Base-by-base conservation (phyloP, 2,888 invertebrate genomes). In the Brachyptera risi region DNA sequence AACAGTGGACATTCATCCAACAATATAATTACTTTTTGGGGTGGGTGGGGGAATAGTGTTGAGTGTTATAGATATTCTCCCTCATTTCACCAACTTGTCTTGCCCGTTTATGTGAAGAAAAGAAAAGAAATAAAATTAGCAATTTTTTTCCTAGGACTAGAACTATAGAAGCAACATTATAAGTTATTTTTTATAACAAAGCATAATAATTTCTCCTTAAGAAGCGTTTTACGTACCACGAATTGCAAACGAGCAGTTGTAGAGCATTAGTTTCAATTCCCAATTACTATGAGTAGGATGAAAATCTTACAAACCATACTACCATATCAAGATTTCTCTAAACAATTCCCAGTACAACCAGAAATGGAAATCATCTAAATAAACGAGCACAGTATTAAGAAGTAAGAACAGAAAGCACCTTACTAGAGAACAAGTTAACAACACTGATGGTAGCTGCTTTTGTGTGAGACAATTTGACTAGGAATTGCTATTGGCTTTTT, bases 21-120 rank as follows among this genome's bases (percentile, higher is more conserved):
- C 54, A 60, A 60, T 47, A 51, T 58, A 50, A 58, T 54, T 60
- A 47, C 35, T 60, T 61, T 26, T n/a, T n/a, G n/a, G n/a, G n/a
- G n/a, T n/a, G n/a, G n/a, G n/a, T n/a, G n/a, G n/a, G 58, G 63
- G 60, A 63, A 63, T 63, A 60, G 63, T 63, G 60, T 49, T 60
- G 59, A 35, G 21, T 19, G 37, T 37, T 4, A 35, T 35, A 17
- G 44, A 54, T 49, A 15, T 37, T 49, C 27, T 50, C 62, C 58
- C 51, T 63, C 38, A 17, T 58, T 44, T 24, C 56, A 54, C 21
- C 47, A 54, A 56, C 47, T 38, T 27, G 54, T 49, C 56, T 57
- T 42, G 42, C 58, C 40, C 56, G 51, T 23, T 47, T 47, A 21
- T 19, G 24, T 37, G 23, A 49, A 38, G 44, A 31, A 50, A 51